phyloP scores from a whole-genome alignment of 2,797 vertebrate genomes.

The Darevskia mixta region DNA sequence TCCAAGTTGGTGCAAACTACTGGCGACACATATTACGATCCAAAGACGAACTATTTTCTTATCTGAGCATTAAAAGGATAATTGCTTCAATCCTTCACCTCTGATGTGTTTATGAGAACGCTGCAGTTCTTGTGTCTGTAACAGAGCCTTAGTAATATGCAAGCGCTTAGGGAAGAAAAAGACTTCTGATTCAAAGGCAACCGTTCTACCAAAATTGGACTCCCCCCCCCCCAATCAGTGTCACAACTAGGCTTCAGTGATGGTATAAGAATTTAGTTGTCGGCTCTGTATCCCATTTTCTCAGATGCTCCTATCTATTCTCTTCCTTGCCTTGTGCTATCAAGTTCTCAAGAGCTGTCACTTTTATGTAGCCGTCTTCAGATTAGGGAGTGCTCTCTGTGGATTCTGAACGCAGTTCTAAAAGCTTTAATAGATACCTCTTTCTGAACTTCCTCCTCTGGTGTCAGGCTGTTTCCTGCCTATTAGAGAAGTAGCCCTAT shows the following conservation, averaged over 20 bases:
- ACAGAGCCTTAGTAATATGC: not conserved
- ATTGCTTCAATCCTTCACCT: not conserved
- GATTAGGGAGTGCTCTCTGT: not conserved
- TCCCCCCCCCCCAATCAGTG: not conserved
- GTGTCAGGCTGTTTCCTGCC: slow-evolving; percentile 22
- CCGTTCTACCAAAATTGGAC: not conserved
- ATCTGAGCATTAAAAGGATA: slow-evolving; percentile 11
- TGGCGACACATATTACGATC: not conserved
- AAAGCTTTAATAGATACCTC: slow-evolving; percentile 19
- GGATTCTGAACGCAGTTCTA: not conserved
- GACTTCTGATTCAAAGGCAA: not conserved
- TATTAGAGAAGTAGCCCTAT: slow-evolving; percentile 21
- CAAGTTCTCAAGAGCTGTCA: slow-evolving; percentile 11
- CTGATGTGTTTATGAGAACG: not conserved
- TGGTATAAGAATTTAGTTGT: not conserved
- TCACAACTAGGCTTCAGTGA: not conserved
- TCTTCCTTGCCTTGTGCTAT: not conserved
- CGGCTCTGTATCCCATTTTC: slow-evolving; percentile 26
- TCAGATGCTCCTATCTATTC: slow-evolving; percentile 12
- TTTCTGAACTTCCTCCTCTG: slow-evolving; percentile 15
- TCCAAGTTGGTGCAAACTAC: not conserved
- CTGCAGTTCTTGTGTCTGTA: not conserved
- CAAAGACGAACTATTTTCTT: not conserved
- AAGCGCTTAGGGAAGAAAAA: slow-evolving; percentile 4
- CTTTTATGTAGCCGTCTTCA: slow-evolving; percentile 23